Base-by-base conservation (phyloP, 2,797 vertebrate genomes). In the Gobionotothen gibberifrons region DNA sequence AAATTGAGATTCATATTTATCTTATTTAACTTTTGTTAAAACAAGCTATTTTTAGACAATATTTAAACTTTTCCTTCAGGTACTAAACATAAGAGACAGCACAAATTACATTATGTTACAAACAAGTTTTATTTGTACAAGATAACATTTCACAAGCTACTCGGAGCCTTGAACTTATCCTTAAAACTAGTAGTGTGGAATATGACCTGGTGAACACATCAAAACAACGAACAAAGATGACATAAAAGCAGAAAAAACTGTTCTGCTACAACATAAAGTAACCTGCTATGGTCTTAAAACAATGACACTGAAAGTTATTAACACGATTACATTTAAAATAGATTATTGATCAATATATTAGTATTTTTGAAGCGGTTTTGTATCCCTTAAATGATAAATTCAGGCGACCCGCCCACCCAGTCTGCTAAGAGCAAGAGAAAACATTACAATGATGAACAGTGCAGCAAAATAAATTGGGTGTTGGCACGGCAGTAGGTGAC, bases 111-210 rank as follows among this genome's bases (percentile, higher is more conserved):
- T 36, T 0, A 73, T 21, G 52, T 82, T 84, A 82, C 71, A 87
- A 85, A 89, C 79, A 64, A 42, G 9, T 88, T 93, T 92, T 89
- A 92, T 92, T 92, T 82, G 0, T 73, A 74, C 69, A 36, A 36
- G 32, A 79, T 74, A 69, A 83, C 87, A 85, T n/a, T n/a, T 47
- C 21, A 55, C 17, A 66, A 44, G 15, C 3, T 63, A 1, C 1
- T 29, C 19, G 21, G 14, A 53, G 17, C 36, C 14, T 3, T 7
- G 29, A 83, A 78, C 7, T 10, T 48, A 10, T 54, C 36, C 57
- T 49, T 77, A 67, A 62, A 26, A 48, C 4, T 1, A 65, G 63
- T 77, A 82, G 73, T 84, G 74, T 80, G 19, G 26, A 57, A 46
- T 53, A 58, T 14, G 2, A 42, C 61, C 7, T 13, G 1, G 14